Percentiles rank a stretch among this genome's conserved stretches.
These are phyloP conservation scores for Zosterops hypoxanthus DNA, from an alignment of 2,113 vertebrate genomes.

Conservation along the genomic window DNA sequence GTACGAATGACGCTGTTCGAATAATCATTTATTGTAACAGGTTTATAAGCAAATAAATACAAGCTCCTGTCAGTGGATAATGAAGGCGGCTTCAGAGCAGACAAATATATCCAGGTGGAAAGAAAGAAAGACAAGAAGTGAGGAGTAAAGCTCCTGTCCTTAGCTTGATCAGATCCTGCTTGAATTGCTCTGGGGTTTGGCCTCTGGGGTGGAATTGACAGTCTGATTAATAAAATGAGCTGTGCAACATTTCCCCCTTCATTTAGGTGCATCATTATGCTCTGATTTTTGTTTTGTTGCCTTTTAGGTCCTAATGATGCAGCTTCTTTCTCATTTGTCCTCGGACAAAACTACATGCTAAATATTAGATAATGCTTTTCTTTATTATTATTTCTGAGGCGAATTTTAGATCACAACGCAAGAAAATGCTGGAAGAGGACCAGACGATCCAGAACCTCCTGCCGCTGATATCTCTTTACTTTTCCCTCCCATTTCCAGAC, in stretches of 20 bases:
- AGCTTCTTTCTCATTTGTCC: conserved; percentile 79
- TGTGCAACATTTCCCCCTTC: conserved; percentile 99
- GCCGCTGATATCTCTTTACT: conserved; percentile 8
- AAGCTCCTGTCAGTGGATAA: conserved; percentile 97
- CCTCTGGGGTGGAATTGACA: conserved; percentile 99
- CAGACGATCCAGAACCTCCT: conserved; percentile 36
- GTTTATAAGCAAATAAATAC: conserved; percentile 99
- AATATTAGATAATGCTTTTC: conserved; percentile 74
- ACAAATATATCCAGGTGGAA: conserved; percentile 99
- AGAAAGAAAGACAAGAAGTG: conserved; percentile 87
- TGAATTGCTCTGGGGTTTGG: conserved; percentile 95
- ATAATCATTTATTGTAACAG: conserved; percentile 99
- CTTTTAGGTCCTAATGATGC: conserved; percentile 86
- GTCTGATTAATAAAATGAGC: conserved; percentile 99
- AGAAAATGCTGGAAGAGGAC: conserved; percentile 32
- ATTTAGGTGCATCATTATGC: conserved; percentile 99
- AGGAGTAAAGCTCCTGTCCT: conserved; percentile 87
- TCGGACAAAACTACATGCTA: conserved; percentile 73
- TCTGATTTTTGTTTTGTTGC: conserved; percentile 98
- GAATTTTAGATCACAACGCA: not conserved
- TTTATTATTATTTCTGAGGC: conserved; percentile 44
- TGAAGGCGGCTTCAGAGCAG: conserved; percentile 98
- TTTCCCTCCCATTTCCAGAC: conserved; percentile 59
- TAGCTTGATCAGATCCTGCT: conserved; percentile 88
- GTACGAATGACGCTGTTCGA: conserved; percentile 97